Percentiles rank a stretch among this genome's conserved stretches.
phyloP scores from a whole-genome alignment of 2,888 invertebrate species.

The Blastobasis lacticolella region DNA sequence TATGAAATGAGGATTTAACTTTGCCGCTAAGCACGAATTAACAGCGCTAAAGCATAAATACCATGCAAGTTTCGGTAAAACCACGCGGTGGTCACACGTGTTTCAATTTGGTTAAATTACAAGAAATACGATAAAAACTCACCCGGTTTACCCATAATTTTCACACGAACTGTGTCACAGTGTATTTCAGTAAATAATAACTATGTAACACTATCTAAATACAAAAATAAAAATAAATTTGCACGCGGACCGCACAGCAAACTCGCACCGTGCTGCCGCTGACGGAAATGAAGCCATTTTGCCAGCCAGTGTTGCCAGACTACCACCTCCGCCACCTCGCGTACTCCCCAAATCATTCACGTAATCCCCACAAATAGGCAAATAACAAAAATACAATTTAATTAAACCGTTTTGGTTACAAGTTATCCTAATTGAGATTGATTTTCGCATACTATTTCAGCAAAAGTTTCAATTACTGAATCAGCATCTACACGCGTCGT shows the following conservation, averaged over 20 bases:
- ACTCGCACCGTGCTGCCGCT: constrained; percentile 43
- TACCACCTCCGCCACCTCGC: no score
- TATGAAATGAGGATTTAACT: no score
- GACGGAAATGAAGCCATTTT: constrained; percentile 61
- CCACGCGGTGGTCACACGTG: constrained; percentile 32
- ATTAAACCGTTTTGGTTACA: no score
- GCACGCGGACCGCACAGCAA: constrained; percentile 42
- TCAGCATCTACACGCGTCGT: no score
- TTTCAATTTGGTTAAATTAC: neutral
- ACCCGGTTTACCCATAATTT: constrained; percentile 62
- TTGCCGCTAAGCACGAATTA: no score
- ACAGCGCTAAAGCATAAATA: neutral
- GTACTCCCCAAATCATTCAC: no score
- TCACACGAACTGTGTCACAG: constrained; percentile 12
- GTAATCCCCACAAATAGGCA: no score
- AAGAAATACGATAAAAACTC: constrained; percentile 21
- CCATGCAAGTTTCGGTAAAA: constrained; percentile 5
- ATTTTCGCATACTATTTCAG: no score
- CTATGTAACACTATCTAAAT: constrained; percentile 35
- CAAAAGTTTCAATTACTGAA: no score
- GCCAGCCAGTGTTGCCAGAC: constrained; percentile 7
- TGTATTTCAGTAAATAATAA: constrained; percentile 3
- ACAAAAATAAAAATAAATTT: constrained; percentile 46
- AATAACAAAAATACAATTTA: no score
- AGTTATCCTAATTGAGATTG: no score